Evolutionary conservation across 2,888 invertebrate species (phyloP), one percentile per base, ranked within the genome.

Genomic region (Nemoura dubitans): DNA sequence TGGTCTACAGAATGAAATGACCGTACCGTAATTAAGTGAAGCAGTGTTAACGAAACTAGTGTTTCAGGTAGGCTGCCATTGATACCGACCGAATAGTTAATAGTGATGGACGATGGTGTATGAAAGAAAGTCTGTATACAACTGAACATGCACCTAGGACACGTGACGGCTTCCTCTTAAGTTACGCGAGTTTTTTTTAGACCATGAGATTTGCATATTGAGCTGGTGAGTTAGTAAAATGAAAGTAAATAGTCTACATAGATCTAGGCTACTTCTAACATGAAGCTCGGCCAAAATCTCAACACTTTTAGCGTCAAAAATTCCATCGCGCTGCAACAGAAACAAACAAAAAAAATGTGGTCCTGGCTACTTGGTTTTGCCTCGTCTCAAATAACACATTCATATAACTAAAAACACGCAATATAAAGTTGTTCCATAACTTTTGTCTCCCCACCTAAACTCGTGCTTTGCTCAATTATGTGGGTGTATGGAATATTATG

Each of bases 401-500:
- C 36, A 59, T 59, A 59, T 59, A 59, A 59, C 59, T 59, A 59
- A 21, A 59, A 59, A 7, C 2, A 3, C 3, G 3, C 3, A 1
- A 59, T 7, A 59, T 59, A 59, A 59, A 59, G 36, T 14, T 59
- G 21, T 59, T 21, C 36, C 36, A 21, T 59, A 59, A 59, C 16
- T 59, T 21, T 7, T 7, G 59, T 59, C 59, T 59, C 59, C 14
- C 81, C 29, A 30, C 25, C 26, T 81, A 10, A n/a, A 29, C 6
- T 29, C 30, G 30, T 30, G 29, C n/a, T 81, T 29, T 81, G 28
- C 81, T n/a, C 2, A 30, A 81, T n/a, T 81, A 84, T 76, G 87
- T 87, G 87, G 87, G 87, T 85, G 87, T 87, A 87, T 76, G 84
- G 78, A 81, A 36, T 80, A 80, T 26, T 42, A 80, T 87, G 87